Conservation (phyloP, 2,797 vertebrate genomes). For the Eutrigla gurnardus region DNA sequence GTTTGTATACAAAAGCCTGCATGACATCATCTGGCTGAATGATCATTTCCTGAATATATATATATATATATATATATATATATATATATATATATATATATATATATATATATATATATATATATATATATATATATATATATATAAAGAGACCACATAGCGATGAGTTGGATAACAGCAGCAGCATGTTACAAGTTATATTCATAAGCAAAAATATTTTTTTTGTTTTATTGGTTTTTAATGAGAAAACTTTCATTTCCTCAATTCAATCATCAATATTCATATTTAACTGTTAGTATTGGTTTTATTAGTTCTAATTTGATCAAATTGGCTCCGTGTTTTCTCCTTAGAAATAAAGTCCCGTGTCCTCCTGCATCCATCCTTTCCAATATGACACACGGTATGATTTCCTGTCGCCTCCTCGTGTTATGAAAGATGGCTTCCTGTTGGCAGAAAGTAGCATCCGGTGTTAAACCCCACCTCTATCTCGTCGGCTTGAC, state of each 20-base stretch:
- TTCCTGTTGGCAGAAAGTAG: constrained; percentile 55
- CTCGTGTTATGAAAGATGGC: constrained; percentile 46
- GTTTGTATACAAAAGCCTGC: constrained; percentile 44
- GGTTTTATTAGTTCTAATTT: not conserved
- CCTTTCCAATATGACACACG: constrained; percentile 33
- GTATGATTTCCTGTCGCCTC: constrained; percentile 56
- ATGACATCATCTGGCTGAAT: constrained; percentile 11
- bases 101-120: constrained; percentile 1
- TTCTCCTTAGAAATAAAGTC: not conserved
- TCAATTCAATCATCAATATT: not conserved
- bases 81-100: too few relatives aligned
- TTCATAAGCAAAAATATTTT: not conserved
- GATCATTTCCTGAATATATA: constrained; percentile 4
- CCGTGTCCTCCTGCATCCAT: constrained; percentile 16
- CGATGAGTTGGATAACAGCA: not conserved
- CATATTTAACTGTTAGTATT: not conserved
- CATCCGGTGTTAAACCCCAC: constrained; percentile 39
- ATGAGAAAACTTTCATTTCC: not conserved
- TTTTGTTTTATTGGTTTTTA: not conserved
- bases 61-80: not conserved
- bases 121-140: too few relatives aligned
- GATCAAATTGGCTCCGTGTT: not conserved
- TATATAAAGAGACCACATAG: not conserved
- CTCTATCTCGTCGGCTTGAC: constrained; percentile 31
- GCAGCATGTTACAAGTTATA: constrained; percentile 30